Conservation (phyloP, 2,797 vertebrate genomes). For the Luscinia megarhynchos region DNA sequence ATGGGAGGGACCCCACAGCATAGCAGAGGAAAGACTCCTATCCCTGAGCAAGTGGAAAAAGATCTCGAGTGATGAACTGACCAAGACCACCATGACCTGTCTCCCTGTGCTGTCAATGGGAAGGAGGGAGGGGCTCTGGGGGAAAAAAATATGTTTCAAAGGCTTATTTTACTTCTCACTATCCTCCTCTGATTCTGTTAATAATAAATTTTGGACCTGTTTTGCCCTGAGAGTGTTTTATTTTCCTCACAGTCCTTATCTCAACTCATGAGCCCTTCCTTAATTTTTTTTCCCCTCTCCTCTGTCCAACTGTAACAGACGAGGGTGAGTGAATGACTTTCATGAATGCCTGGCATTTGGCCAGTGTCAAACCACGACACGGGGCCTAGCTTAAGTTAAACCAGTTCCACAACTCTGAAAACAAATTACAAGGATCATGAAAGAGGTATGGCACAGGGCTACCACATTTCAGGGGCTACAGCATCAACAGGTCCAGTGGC, state of each 20-base stretch:
- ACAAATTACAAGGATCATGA: background rate
- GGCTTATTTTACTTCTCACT: background rate
- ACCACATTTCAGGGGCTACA: background rate
- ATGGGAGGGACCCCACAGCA: background rate
- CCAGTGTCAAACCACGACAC: background rate
- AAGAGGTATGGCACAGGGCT: background rate
- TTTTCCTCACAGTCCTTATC: background rate
- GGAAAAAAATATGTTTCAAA: background rate
- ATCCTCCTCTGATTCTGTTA: background rate
- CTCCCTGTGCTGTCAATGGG: background rate
- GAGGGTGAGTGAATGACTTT: background rate
- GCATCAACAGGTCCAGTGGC: background rate
- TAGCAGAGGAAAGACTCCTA: background rate
- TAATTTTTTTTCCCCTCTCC: background rate
- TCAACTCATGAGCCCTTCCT: background rate
- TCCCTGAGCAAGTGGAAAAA: background rate
- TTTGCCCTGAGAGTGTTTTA: background rate
- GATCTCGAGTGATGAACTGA: background rate
- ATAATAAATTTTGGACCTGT: background rate
- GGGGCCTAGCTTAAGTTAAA: background rate
- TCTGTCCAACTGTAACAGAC: background rate
- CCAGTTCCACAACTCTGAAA: background rate
- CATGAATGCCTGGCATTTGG: background rate
- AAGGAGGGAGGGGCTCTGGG: background rate
- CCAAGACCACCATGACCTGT: background rate